Conservation (phyloP, 1,140 invertebrate species). For the Pseudomyrmex pallidus region DNA sequence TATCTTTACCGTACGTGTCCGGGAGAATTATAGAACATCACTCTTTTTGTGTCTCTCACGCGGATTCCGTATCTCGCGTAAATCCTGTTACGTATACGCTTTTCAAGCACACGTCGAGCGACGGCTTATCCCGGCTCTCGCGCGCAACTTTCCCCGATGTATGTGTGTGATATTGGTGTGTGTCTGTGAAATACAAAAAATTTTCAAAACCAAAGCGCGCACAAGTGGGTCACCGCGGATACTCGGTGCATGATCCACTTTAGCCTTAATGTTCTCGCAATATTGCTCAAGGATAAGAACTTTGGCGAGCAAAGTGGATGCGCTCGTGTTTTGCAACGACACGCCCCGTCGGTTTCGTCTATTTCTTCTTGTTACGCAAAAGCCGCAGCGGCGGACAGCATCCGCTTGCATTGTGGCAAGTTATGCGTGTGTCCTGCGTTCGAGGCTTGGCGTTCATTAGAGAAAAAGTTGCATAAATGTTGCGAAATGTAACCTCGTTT, state of each 20-base stretch:
- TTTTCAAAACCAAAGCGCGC: constrained; percentile 33
- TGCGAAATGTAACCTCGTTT: background rate
- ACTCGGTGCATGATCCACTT: constrained; percentile 57
- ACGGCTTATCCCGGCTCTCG: constrained; percentile 33
- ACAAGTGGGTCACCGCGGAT: constrained; percentile 37
- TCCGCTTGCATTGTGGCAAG: background rate
- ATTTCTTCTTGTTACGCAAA: constrained; percentile 29
- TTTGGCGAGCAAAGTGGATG: constrained; percentile 45
- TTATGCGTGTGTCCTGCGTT: background rate
- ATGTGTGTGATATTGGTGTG: background rate
- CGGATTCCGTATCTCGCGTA: constrained; percentile 24
- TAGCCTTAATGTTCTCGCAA: constrained; percentile 43
- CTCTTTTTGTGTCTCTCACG: constrained; percentile 31
- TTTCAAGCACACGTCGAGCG: constrained; percentile 46
- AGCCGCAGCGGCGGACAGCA: background rate
- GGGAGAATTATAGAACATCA: constrained; percentile 22
- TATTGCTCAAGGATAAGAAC: constrained; percentile 31
- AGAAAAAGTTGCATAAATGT: constrained; percentile 24
- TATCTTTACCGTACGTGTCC: background rate
- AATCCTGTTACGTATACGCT: constrained; percentile 52
- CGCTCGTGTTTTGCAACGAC: constrained; percentile 40
- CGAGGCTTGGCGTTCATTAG: background rate
- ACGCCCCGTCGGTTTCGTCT: constrained; percentile 23
- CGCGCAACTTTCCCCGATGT: constrained; percentile 3
- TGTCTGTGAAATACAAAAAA: background rate